phyloP scores from a whole-genome alignment of 2,888 invertebrate genomes.

The Aromia moschata region DNA sequence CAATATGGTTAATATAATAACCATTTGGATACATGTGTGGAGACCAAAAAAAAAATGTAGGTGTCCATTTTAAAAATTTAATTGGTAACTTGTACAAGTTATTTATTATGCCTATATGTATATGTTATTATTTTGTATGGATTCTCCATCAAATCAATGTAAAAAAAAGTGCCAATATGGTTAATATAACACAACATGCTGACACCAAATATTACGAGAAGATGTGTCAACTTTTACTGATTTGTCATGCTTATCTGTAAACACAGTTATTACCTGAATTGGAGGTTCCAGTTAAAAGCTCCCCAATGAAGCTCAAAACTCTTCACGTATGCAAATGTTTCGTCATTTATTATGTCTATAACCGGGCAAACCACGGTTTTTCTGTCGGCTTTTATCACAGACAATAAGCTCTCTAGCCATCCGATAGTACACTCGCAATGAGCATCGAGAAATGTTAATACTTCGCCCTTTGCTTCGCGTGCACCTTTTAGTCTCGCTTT shows the following conservation, averaged over 20 bases:
- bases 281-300: conserved; percentile 97
- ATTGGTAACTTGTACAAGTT: too few species aligned
- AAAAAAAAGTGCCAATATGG: too few species aligned
- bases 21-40: too few species aligned
- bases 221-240: too few species aligned
- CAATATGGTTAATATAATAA: too few species aligned
- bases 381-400: conserved; percentile 68
- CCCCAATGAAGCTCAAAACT: conserved; percentile 98
- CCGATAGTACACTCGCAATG: conserved; percentile 91
- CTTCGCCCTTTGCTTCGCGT: conserved; percentile 74
- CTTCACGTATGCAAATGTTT: conserved; percentile 93
- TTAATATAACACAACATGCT: too few species aligned
- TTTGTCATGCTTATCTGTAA: neutral
- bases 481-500: conserved; percentile 85
- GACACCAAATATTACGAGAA: too few species aligned
- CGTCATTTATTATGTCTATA: conserved; percentile 94
- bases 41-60: too few species aligned
- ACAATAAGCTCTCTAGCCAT: conserved; percentile 69
- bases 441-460: conserved; percentile 90
- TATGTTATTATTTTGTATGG: too few species aligned
- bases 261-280: conserved; percentile 73
- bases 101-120: too few species aligned
- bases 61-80: too few species aligned
- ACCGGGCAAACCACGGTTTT: conserved; percentile 81
- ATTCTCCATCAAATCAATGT: too few species aligned